Conservation (phyloP, 2,888 invertebrate genomes). For the Hypercompe scribonia region DNA sequence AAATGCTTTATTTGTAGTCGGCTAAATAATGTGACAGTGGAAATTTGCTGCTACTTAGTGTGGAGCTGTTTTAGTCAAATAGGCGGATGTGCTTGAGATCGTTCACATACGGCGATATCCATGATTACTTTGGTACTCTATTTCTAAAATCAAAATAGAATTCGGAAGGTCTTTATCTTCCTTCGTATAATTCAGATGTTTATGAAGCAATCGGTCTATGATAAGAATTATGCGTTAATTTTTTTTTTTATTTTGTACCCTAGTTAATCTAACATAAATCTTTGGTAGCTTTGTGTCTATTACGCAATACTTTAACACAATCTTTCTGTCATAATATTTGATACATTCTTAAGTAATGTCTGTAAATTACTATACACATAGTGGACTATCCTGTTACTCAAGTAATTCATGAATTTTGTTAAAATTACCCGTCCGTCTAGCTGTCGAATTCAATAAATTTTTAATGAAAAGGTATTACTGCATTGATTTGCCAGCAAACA, state of each 20-base stretch:
- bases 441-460: too few species aligned
- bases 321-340: not conserved
- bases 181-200: not conserved
- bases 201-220: not conserved
- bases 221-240: not conserved
- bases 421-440: not conserved
- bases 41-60: constrained; percentile 27
- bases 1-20: constrained; percentile 41
- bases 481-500: not conserved
- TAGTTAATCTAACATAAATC: not conserved
- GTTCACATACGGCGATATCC: not conserved
- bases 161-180: constrained; percentile 13
- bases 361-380: too few species aligned
- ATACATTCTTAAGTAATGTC: not conserved
- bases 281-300: not conserved
- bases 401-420: not conserved
- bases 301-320: too few species aligned
- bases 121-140: constrained; percentile 6
- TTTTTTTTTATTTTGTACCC: not conserved
- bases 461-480: not conserved
- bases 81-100: constrained; percentile 6
- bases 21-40: constrained; percentile 42
- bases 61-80: constrained; percentile 24
- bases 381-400: not conserved
- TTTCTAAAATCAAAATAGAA: constrained; percentile 8